Evolutionary conservation across 2,888 invertebrate genomes (phyloP).

Genomic region (Tachystola acroxantha): DNA sequence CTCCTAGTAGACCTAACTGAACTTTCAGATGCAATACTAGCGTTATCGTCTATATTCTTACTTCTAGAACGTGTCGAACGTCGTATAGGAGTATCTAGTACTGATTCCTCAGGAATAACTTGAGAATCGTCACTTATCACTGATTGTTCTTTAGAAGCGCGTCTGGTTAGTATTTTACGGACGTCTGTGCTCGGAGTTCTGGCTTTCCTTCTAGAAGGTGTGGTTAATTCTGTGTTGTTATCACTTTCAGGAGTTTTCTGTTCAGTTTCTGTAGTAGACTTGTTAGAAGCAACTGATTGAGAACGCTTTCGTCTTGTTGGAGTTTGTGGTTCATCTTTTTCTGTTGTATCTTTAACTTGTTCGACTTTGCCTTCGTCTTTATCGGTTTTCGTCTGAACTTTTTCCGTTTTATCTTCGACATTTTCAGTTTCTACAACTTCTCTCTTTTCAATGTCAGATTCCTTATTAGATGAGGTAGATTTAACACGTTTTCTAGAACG

Average conservation of each 20-base stretch:
- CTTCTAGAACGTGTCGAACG: slow-evolving; percentile 36
- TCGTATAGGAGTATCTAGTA: slow-evolving; percentile 43
- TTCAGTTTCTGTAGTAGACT: slow-evolving; percentile 31
- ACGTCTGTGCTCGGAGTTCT: slow-evolving; percentile 55
- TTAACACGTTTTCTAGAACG: slow-evolving; percentile 17
- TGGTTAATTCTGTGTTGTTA: slow-evolving; percentile 11
- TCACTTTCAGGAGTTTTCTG: slow-evolving; percentile 34
- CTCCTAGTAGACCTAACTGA: slow-evolving; percentile 45
- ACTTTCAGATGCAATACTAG: slow-evolving; percentile 50
- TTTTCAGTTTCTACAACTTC: slow-evolving; percentile 9
- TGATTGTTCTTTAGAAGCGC: slow-evolving; percentile 54
- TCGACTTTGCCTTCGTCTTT: too few species aligned
- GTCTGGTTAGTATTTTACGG: slow-evolving; percentile 53
- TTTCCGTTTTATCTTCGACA: too few species aligned
- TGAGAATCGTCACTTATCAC: slow-evolving; percentile 44
- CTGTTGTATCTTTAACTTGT: too few species aligned
- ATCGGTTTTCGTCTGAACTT: too few species aligned
- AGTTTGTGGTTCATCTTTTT: slow-evolving; percentile 29
- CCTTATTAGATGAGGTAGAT: slow-evolving; percentile 21
- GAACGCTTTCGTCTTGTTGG: slow-evolving; percentile 49
- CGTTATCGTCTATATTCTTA: slow-evolving; percentile 51
- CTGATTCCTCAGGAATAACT: slow-evolving; percentile 27
- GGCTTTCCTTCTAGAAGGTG: slow-evolving; percentile 30
- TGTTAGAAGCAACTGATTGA: slow-evolving; percentile 44
- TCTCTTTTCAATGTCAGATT: slow-evolving; percentile 3